A percentile compares a stretch with the other conserved stretches of the same genome.
Evolutionary conservation across 2,888 invertebrate species (phyloP).

Genomic region (Machimus rusticus): DNA sequence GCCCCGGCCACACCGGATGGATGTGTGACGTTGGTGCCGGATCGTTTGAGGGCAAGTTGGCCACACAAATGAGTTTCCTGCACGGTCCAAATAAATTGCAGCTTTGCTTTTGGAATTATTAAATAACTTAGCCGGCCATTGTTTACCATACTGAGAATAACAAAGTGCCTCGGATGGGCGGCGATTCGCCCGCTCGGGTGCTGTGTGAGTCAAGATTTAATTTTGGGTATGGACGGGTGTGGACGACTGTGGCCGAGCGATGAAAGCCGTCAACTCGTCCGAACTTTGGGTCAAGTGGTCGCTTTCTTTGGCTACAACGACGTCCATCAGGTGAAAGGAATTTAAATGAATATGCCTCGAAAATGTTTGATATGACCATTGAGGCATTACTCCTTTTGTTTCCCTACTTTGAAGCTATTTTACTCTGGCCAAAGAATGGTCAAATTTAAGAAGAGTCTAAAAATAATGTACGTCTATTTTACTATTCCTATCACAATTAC

Average conservation of each 20-base stretch:
- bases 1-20: not conserved
- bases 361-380: not conserved
- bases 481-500: too few relatives aligned
- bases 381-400: not conserved
- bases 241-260: not conserved
- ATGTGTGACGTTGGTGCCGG: not conserved
- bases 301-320: not conserved
- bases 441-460: too few relatives aligned
- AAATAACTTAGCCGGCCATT: constrained; percentile 20
- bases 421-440: too few relatives aligned
- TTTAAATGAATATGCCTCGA: not conserved
- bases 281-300: not conserved
- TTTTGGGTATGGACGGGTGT: not conserved
- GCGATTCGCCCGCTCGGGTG: not conserved
- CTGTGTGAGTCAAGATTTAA: not conserved
- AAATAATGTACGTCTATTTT: too few relatives aligned
- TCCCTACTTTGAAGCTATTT: not conserved
- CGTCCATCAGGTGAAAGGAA: not conserved
- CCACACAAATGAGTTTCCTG: constrained; percentile 31
- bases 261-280: not conserved
- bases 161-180: not conserved
- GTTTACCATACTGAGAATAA: constrained; percentile 30
- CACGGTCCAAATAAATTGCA: constrained; percentile 5
- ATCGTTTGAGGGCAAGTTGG: not conserved
- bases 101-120: constrained; percentile 37